Conservation (phyloP, 2,797 vertebrate species). For the Anguilla obscura region DNA sequence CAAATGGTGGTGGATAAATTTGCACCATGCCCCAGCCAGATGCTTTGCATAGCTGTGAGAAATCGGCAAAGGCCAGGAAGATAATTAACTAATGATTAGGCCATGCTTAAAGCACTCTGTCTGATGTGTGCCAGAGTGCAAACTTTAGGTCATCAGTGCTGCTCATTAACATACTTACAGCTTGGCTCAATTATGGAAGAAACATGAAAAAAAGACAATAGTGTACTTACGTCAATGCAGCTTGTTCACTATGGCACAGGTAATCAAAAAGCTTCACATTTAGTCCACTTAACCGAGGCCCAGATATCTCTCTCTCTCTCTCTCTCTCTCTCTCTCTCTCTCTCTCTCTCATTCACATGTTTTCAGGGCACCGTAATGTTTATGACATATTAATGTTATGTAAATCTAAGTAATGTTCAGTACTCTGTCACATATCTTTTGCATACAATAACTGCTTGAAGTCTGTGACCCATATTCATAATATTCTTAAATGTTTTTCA, state of each 20-base stretch:
- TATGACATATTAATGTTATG: too few relatives aligned
- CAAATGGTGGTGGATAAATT: constrained; percentile 12
- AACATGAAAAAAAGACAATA: neutral
- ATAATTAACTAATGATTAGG: constrained; percentile 24
- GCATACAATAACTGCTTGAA: too few relatives aligned
- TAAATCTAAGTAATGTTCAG: too few relatives aligned
- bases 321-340: too few relatives aligned
- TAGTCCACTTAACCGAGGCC: neutral
- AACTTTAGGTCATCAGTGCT: constrained; percentile 5
- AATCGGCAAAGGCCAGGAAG: neutral
- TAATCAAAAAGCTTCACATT: neutral
- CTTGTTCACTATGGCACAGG: neutral
- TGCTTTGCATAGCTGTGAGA: constrained; percentile 15
- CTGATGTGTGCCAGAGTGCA: constrained; percentile 8
- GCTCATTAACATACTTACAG: constrained; percentile 8
- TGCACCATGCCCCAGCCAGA: constrained; percentile 20
- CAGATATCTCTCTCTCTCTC: neutral
- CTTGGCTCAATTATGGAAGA: neutral
- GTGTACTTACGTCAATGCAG: neutral
- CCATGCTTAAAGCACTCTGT: neutral
- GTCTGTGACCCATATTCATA: too few relatives aligned
- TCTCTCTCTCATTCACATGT: too few relatives aligned
- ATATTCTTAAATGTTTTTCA: too few relatives aligned
- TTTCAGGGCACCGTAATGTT: too few relatives aligned
- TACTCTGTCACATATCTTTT: too few relatives aligned